phyloP scores from a whole-genome alignment of 2,888 invertebrate species.

The Gonocerus acuteangulatus region DNA sequence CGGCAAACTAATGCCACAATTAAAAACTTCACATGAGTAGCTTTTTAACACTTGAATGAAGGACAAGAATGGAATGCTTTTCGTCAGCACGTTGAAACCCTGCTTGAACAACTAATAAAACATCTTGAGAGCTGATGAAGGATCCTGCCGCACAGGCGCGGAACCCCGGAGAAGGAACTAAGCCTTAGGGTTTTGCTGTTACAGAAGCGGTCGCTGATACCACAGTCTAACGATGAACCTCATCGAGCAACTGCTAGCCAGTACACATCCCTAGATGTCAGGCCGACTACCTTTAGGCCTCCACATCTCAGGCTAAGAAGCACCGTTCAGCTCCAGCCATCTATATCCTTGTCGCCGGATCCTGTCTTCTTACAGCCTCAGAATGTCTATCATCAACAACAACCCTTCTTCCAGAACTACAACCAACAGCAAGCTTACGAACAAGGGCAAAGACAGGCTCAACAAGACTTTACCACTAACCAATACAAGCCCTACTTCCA shows the following conservation, averaged over 20 bases:
- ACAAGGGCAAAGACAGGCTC: not conserved
- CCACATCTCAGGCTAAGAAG: not conserved
- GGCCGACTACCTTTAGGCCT: constrained; percentile 46
- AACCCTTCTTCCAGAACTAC: constrained; percentile 5
- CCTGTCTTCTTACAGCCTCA: constrained; percentile 26
- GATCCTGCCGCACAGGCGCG: not conserved
- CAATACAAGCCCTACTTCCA: constrained; percentile 7
- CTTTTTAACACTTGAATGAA: too few relatives aligned
- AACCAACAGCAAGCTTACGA: constrained; percentile 5
- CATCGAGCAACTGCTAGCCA: not conserved
- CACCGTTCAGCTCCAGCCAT: constrained; percentile 36
- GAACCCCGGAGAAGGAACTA: not conserved
- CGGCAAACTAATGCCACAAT: too few relatives aligned
- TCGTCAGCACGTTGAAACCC: too few relatives aligned
- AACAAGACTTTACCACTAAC: not conserved
- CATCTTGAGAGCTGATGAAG: not conserved
- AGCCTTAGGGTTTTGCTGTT: constrained; percentile 31
- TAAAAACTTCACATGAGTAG: too few relatives aligned
- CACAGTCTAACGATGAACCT: constrained; percentile 40
- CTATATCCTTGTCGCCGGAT: constrained; percentile 34
- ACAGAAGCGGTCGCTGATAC: constrained; percentile 34
- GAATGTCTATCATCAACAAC: constrained; percentile 30
- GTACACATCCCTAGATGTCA: constrained; percentile 25
- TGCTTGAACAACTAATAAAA: too few relatives aligned
- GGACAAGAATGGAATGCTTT: too few relatives aligned